phyloP scores from a whole-genome alignment of 2,888 invertebrate genomes.

The Deilephila elpenor region DNA sequence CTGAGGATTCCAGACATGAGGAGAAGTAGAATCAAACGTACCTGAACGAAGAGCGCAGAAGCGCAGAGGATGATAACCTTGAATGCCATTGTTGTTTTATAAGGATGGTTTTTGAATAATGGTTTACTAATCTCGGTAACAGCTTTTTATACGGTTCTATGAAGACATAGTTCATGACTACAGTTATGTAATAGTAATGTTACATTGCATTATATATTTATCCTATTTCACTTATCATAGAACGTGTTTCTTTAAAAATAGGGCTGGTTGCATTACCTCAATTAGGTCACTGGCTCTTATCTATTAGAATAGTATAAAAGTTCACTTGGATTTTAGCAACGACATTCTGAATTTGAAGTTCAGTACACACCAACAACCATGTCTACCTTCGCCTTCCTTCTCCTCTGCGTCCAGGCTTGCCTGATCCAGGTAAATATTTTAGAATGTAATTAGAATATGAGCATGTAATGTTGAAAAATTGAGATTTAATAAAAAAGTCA shows the following conservation, averaged over 20 bases:
- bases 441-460: not conserved
- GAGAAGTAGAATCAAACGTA: too few relatives aligned
- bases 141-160: too few relatives aligned
- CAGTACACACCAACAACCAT: conserved; percentile 35
- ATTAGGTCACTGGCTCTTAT: conserved; percentile 11
- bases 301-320: not conserved
- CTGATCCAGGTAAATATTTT: conserved; percentile 41
- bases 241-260: too few relatives aligned
- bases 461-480: too few relatives aligned
- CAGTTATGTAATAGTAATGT: too few relatives aligned
- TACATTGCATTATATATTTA: too few relatives aligned
- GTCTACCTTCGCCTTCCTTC: conserved; percentile 41
- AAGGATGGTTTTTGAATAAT: not conserved
- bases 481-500: too few relatives aligned
- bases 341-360: conserved; percentile 3
- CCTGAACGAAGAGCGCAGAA: conserved; percentile 40
- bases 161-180: conserved; percentile 24
- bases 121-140: too few relatives aligned
- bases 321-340: too few relatives aligned
- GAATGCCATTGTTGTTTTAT: conserved; percentile 34
- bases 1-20: too few relatives aligned
- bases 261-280: not conserved
- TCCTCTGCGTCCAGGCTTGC: conserved; percentile 45
- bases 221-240: too few relatives aligned
- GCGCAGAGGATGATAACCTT: conserved; percentile 38